Evolutionary conservation across 2,113 vertebrate species (phyloP).

Genomic region (Oncorhynchus clarkii): DNA sequence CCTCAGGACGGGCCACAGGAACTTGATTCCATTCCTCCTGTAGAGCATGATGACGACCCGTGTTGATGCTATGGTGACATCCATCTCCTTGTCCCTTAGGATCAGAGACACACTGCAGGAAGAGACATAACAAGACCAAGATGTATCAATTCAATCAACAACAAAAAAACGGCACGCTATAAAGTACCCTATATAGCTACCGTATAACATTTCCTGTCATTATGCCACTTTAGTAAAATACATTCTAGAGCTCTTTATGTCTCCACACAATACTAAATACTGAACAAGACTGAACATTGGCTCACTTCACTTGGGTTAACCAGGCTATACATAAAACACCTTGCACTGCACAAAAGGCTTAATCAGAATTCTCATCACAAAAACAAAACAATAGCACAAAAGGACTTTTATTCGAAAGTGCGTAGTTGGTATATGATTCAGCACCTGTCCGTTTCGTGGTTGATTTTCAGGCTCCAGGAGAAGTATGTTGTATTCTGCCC

Average conservation of each 20-base stretch:
- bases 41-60: slow-evolving; percentile 57
- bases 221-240: too few species aligned
- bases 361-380: not conserved
- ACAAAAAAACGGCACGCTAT: not conserved
- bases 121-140: not conserved
- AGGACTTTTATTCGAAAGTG: not conserved
- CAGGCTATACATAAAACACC: not conserved
- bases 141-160: not conserved
- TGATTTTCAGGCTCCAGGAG: not conserved
- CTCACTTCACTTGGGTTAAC: too few species aligned
- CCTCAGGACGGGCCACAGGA: slow-evolving; percentile 65
- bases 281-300: too few species aligned
- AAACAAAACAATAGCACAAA: not conserved
- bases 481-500: not conserved
- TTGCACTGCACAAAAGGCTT: not conserved
- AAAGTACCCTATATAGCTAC: too few species aligned
- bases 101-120: slow-evolving; percentile 47
- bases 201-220: too few species aligned
- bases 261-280: slow-evolving; percentile 26
- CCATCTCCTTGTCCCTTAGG: slow-evolving; percentile 39
- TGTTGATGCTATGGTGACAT: slow-evolving; percentile 41
- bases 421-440: not conserved
- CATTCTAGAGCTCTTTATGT: too few species aligned
- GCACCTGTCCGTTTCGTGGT: slow-evolving; percentile 42
- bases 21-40: not conserved